Percentiles rank a stretch among this genome's conserved stretches.
These are phyloP conservation scores for Penaeus vannamei DNA, from an alignment of 1,140 invertebrate genomes.

Conservation along the genomic window DNA sequence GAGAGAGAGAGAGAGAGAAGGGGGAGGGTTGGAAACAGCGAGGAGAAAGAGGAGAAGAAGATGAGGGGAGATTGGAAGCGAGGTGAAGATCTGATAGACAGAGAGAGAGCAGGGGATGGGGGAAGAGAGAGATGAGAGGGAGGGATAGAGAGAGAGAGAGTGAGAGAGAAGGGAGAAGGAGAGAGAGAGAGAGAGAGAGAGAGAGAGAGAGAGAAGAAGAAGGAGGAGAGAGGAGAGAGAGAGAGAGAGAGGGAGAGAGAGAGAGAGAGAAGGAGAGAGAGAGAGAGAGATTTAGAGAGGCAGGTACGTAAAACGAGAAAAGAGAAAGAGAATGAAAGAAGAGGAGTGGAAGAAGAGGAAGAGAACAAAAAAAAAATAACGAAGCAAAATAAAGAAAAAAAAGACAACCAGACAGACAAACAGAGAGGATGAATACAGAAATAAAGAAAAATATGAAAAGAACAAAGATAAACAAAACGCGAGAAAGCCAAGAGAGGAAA, in stretches of 20 bases:
- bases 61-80: neutral
- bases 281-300: no score
- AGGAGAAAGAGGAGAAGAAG: neutral
- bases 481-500: neutral
- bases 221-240: neutral
- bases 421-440: neutral
- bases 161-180: neutral
- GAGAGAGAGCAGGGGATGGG: neutral
- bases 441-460: neutral
- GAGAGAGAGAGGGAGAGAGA: no score
- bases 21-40: neutral
- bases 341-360: neutral
- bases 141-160: slow-evolving; percentile 32
- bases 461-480: neutral
- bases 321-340: neutral
- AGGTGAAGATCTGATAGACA: neutral
- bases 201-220: neutral
- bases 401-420: no score
- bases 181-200: neutral
- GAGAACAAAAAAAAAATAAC: neutral
- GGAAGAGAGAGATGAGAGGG: slow-evolving; percentile 21
- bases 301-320: no score
- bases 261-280: no score
- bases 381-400: neutral
- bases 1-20: neutral